Conservation (phyloP, 1,140 invertebrate genomes). For the Drosophila melanica region DNA sequence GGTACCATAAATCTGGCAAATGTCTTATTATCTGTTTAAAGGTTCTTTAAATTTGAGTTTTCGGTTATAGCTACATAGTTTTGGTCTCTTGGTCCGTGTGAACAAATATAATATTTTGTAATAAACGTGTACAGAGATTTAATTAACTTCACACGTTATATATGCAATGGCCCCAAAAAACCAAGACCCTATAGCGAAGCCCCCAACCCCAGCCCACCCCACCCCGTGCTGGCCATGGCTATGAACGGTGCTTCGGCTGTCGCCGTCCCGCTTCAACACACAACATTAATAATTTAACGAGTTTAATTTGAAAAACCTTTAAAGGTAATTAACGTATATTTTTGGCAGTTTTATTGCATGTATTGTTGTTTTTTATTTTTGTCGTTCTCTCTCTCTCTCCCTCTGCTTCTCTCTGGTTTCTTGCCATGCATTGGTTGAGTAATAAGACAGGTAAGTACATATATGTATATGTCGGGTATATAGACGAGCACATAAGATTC, state of each 20-base stretch:
- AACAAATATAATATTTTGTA: constrained; percentile 80
- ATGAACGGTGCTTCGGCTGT: constrained; percentile 50
- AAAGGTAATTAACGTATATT: constrained; percentile 83
- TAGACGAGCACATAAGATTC: constrained; percentile 49
- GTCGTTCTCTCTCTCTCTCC: constrained; percentile 13
- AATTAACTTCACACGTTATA: constrained; percentile 81
- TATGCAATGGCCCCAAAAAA: constrained; percentile 47
- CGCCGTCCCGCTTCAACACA: constrained; percentile 42
- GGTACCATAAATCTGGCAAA: constrained; percentile 1
- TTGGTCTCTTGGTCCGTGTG: constrained; percentile 46
- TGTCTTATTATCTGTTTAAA: constrained; percentile 3
- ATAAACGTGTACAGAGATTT: constrained; percentile 77
- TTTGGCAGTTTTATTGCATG: constrained; percentile 80
- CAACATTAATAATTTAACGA: constrained; percentile 75
- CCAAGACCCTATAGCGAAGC: constrained; percentile 17
- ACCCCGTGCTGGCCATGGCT: constrained; percentile 26
- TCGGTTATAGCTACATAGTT: constrained; percentile 16
- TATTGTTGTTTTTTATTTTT: constrained; percentile 50
- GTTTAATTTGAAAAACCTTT: constrained; percentile 83
- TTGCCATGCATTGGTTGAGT: constrained; percentile 61
- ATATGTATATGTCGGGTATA: constrained; percentile 15
- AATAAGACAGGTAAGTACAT: constrained; percentile 51
- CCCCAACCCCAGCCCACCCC: not conserved
- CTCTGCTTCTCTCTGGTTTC: constrained; percentile 27
- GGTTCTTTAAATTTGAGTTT: constrained; percentile 2